Conservation (phyloP, 2,113 vertebrate species). For the Anhinga rufa region DNA sequence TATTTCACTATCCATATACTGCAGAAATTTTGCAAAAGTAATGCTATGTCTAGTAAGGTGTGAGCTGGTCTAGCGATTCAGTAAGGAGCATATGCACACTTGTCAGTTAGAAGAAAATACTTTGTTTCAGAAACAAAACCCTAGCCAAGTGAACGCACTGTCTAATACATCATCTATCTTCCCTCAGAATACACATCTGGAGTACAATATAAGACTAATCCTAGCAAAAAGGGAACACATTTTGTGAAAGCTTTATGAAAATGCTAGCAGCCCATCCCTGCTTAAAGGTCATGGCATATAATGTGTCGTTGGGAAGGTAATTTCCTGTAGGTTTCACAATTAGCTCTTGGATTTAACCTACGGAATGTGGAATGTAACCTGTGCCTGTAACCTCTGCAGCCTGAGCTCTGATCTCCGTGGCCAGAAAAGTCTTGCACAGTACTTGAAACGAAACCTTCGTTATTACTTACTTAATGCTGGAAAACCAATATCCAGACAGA, state of each 20-base stretch:
- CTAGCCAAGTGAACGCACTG: background rate
- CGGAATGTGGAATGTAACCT: constrained; percentile 26
- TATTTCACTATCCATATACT: background rate
- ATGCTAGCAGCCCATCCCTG: constrained; percentile 3
- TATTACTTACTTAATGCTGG: background rate
- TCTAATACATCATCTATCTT: background rate
- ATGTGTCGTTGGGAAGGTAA: constrained; percentile 19
- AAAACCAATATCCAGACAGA: background rate
- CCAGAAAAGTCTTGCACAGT: background rate
- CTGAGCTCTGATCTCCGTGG: background rate
- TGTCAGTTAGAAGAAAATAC: background rate
- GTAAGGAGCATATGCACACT: background rate
- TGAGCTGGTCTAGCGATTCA: background rate
- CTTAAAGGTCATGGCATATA: constrained; percentile 16
- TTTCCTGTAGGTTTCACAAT: constrained; percentile 49
- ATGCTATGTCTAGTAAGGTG: background rate
- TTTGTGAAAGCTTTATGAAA: constrained; percentile 22
- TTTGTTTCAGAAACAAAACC: background rate
- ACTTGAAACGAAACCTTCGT: constrained; percentile 15
- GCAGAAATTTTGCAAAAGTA: background rate
- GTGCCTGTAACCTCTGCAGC: background rate
- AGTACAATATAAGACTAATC: background rate
- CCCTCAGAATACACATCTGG: constrained; percentile 29
- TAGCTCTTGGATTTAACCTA: constrained; percentile 16
- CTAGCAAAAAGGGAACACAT: background rate